Base-by-base conservation (phyloP, 2,888 invertebrate species). In the Xylota sylvarum region DNA sequence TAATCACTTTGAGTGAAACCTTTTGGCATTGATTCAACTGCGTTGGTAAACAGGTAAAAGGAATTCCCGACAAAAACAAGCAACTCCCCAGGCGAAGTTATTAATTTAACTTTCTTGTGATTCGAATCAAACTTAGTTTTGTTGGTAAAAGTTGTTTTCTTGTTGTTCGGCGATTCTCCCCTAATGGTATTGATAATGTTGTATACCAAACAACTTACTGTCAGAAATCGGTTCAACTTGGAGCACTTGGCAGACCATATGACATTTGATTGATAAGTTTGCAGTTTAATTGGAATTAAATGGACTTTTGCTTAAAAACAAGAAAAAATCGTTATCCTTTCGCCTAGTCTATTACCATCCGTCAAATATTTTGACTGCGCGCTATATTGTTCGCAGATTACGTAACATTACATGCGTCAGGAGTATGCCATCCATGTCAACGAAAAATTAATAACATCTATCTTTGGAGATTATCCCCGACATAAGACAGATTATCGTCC, bases 401-500 rank as follows among this genome's bases (percentile, higher is more conserved):
- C 48, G 19, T 17, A 14, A 17, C 1, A 48, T 52, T 37, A 55
- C 30, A 52, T 12, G 55, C 17, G 27, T 56, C 43, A 55, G 32
- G 30, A 32, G 17, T 55, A 23, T 6, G 14, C 50, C 62, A 58
- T 58, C 62, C 58, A 73, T 30, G 73, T 48, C 37, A 67, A 52
- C 27, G 30, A 9, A 60, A 40, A 76, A 76, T 74, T 67, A 81
- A 69, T 69, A 46, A 46, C 46, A 60, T 37, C 50, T 76, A 76
- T 76, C 62, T 64, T 27, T n/a, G 7, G 46, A 62, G 46, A 62
- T 67, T 69, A 62, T 55, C 76, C 67, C 46, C 46, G 46, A 48
- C 81, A 81, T 52, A 50, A 77, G 70, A 70, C 77, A 77, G 82
- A 82, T 81, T 81, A 81, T 60, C 23, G 56, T 70, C 70, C 70